These are phyloP conservation scores for Sebastes taczanowskii DNA, from an alignment of 2,797 vertebrate species.

Conservation along the genomic window DNA sequence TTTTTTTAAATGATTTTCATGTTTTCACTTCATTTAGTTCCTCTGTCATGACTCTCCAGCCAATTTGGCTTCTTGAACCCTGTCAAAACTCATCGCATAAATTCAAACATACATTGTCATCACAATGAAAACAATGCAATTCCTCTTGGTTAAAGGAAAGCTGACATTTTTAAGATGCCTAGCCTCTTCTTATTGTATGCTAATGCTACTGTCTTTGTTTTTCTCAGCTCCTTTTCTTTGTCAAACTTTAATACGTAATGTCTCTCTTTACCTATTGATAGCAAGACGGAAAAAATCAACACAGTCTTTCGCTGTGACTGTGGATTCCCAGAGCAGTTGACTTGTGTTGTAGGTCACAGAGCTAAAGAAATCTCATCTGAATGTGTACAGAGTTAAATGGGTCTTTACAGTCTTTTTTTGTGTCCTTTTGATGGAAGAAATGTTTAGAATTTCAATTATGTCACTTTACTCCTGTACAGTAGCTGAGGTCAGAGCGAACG, in stretches of 20 bases:
- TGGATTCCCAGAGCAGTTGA: neutral
- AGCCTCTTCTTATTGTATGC: neutral
- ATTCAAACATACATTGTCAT: neutral
- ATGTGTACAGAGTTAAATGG: neutral
- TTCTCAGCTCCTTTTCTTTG: neutral
- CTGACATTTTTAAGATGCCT: neutral
- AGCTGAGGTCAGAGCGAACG: neutral
- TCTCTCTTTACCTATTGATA: neutral
- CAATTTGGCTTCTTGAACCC: neutral
- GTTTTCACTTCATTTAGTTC: constrained; percentile 14
- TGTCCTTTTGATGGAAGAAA: neutral
- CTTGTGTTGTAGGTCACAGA: neutral
- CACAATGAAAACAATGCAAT: neutral
- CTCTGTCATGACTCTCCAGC: neutral
- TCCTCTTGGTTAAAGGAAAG: neutral
- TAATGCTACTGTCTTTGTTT: neutral
- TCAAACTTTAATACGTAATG: neutral
- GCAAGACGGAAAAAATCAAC: neutral
- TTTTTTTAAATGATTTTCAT: neutral
- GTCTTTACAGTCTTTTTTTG: neutral
- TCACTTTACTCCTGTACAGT: neutral
- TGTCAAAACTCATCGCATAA: neutral
- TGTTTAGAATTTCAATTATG: neutral
- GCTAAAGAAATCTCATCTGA: neutral
- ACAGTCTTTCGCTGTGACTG: neutral